Evolutionary conservation across 2,797 vertebrate species (phyloP).

Genomic region (Neosalanx taihuensis): DNA sequence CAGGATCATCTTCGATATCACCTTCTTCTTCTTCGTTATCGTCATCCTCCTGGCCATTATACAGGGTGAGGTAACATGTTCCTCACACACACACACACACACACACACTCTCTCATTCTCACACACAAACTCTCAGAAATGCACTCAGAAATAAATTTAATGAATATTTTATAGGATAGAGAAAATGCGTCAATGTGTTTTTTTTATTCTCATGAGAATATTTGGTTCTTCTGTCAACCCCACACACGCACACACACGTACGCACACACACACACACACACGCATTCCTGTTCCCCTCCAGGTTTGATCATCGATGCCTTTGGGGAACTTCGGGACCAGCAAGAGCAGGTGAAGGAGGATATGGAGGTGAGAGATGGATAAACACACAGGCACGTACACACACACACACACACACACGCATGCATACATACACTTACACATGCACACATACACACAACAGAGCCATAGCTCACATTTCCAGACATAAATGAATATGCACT

Average conservation of each 20-base stretch:
- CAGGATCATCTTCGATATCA: slow-evolving; percentile 76
- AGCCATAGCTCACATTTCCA: not conserved
- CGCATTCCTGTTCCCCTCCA: slow-evolving; percentile 30
- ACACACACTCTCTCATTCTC: not conserved
- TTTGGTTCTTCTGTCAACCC: not conserved
- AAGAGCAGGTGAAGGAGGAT: slow-evolving; percentile 78
- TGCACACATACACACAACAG: slow-evolving; percentile 2
- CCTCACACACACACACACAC: not conserved
- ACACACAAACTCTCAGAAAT: not conserved
- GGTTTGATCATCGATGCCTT: slow-evolving; percentile 79
- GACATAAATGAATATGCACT: no score
- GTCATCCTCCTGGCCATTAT: slow-evolving; percentile 80
- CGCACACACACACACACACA: not conserved
- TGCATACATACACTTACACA: not conserved
- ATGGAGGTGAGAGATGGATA: not conserved
- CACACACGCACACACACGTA: not conserved
- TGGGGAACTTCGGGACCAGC: slow-evolving; percentile 76
- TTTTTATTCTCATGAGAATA: not conserved
- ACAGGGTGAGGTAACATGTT: slow-evolving; percentile 64
- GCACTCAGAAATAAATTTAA: not conserved
- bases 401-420: not conserved
- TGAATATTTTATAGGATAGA: not conserved
- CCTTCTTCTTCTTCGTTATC: slow-evolving; percentile 79
- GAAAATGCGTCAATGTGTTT: not conserved
- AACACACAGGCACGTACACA: not conserved